Evolutionary conservation across 2,797 vertebrate species (phyloP).

Genomic region (Delichon dasypus): DNA sequence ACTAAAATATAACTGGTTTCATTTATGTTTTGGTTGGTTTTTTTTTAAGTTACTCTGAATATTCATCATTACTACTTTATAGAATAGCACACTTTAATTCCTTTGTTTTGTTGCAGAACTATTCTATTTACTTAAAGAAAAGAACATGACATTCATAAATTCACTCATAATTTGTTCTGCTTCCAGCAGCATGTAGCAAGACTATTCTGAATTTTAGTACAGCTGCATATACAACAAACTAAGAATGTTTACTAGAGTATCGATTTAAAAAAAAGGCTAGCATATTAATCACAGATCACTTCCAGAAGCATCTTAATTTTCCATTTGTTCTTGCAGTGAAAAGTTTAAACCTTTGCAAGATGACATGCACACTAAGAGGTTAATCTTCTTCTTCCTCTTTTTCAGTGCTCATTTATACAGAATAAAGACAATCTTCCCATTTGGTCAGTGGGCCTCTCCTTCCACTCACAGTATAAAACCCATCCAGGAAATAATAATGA

Average conservation of each 20-base stretch:
- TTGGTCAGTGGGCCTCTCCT: not conserved
- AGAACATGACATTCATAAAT: conserved; percentile 62
- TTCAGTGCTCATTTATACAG: not conserved
- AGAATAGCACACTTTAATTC: conserved; percentile 54
- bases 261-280: not conserved
- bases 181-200: conserved; percentile 23
- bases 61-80: conserved; percentile 7
- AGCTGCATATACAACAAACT: conserved; percentile 13
- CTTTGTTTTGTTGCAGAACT: conserved; percentile 13
- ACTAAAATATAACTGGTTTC: not conserved
- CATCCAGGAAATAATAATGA: not conserved
- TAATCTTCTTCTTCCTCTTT: not conserved
- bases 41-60: not conserved
- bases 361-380: not conserved
- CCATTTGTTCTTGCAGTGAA: not conserved
- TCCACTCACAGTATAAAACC: not conserved
- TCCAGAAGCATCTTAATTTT: not conserved
- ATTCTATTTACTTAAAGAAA: conserved; percentile 65
- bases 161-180: conserved; percentile 43
- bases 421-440: not conserved
- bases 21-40: not conserved
- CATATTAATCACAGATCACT: not conserved
- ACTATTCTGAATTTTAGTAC: conserved; percentile 37
- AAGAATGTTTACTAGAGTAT: not conserved
- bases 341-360: not conserved